Base-by-base conservation (phyloP, 1,140 invertebrate species). In the Scaptomyza montana region DNA sequence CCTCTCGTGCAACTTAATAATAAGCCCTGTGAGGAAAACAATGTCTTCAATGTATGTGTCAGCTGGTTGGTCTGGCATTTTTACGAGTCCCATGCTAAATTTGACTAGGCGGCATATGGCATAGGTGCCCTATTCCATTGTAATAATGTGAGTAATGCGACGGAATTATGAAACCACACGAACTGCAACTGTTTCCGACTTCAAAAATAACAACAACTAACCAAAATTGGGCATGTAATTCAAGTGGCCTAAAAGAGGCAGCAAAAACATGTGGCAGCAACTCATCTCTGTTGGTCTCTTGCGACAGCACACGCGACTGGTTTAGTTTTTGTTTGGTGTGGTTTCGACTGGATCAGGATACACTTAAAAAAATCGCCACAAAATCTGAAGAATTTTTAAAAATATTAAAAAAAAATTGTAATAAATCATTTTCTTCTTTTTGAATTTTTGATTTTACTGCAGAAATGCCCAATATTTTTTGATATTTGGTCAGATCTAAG, bases 91-190 rank as follows among this genome's bases (percentile, higher is more conserved):
- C 33, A 43, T 43, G 39, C 10, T 2, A 43, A 2, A 36, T 61
- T 54, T 56, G 57, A 68, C 46, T 49, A 59, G 49, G 55, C 69
- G 49, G 55, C 69, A 72, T 62, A 72, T 72, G 69, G 62, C 61
- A 45, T 53, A 30, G 56, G 25, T 49, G 19, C 16, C 30, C 30
- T 28, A 50, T 56, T 25, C 45, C 54, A 49, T 25, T 39, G 43
- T 56, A 13, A 51, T 51, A 67, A 59, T 43, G 25, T 41, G 28
- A 53, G 49, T 72, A 72, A 72, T 74, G 57, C 56, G 56, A 51
- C 41, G 51, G 57, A 45, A 74, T 74, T 74, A 69, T 74, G 71
- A 74, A 74, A 74, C 71, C 71, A 74, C 71, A 74, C 71, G 57
- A 73, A 73, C 55, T 28, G 28, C 13, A 36, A 21, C 12, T 16